Evolutionary conservation across 92 coral and sea anemone species (phyloP).

Genomic region (Zoanthus sociatus): DNA sequence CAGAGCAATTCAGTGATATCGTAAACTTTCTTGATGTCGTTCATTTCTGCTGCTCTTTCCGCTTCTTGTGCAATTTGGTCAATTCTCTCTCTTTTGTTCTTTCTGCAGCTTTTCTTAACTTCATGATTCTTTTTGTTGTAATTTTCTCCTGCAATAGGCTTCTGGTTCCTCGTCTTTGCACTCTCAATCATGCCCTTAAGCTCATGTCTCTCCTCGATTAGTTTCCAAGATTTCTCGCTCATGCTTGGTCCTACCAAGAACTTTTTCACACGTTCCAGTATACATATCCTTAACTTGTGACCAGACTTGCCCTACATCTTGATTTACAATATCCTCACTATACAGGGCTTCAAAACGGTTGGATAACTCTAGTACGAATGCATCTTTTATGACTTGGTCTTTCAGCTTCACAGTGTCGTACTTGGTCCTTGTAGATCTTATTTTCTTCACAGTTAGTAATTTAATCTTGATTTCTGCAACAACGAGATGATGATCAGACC

Average conservation of each 20-base stretch:
- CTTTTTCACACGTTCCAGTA: not conserved
- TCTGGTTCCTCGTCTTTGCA: conserved; percentile 27
- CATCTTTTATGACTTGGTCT: not conserved
- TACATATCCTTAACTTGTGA: not conserved
- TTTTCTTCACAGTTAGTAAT: not conserved
- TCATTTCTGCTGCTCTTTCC: conserved; percentile 4
- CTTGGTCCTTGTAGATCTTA: not conserved
- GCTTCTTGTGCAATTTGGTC: not conserved
- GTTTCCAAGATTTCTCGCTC: conserved; percentile 7
- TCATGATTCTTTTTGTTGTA: conserved; percentile 10
- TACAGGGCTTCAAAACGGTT: too few species aligned
- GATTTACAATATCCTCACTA: too few species aligned
- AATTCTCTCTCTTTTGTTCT: not conserved
- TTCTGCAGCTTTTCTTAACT: conserved; percentile 17
- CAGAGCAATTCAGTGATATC: too few species aligned
- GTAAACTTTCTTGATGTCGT: conserved; percentile 28
- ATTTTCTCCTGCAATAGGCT: not conserved
- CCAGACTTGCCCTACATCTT: not conserved
- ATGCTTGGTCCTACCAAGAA: not conserved
- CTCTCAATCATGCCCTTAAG: conserved; percentile 24
- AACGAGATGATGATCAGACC: not conserved
- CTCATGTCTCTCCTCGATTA: conserved; percentile 26
- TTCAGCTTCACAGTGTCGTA: not conserved
- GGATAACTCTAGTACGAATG: too few species aligned
- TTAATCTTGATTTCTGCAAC: not conserved